Base-by-base conservation (phyloP, 1,140 invertebrate species). In the Andricus grossulariae region DNA sequence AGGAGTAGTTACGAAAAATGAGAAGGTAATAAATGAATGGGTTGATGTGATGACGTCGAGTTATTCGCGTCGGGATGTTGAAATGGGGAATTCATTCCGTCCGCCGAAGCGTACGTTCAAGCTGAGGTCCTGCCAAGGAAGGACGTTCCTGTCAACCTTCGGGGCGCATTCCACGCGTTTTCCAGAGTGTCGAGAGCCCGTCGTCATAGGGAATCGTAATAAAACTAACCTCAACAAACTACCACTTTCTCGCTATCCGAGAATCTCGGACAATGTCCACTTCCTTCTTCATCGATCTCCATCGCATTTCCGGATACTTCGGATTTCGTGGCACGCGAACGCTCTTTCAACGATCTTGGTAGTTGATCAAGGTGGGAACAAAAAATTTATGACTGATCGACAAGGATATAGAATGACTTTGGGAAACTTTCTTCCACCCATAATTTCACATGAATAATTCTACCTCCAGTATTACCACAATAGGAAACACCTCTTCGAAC, bases 161-260 rank as follows among this genome's bases (percentile, higher is more conserved):
- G n/a, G n/a, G 77, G 66, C 72, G 82, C 85, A 88, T 88, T 88
- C 87, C 85, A 71, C 74, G 84, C 86, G 85, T 86, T 84, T 86
- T 82, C 83, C 81, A 71, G 76, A 76, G 76, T 82, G 84, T 85
- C 85, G 84, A 84, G 82, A 87, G 74, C 74, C 19, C n/a, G 74
- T 76, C 76, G 73, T 77, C 80, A 81, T 85, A 80, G 80, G 73
- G 81, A 76, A 81, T 78, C 78, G 73, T 78, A 82, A 81, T 85
- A 80, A 78, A 85, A 85, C 77, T 81, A 83, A 85, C 80, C 83
- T 78, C 71, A 76, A 39, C 52, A 74, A 73, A 78, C 74, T 72
- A 32, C 54, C 32, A 49, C 6, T n/a, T 54, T 54, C 13, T 18
- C 52, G n/a, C 18, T 54, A 18, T 54, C n/a, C 52, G n/a, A 11